Evolutionary conservation across 2,797 vertebrate genomes (phyloP).

Genomic region (Tauraco hartlaubi): DNA sequence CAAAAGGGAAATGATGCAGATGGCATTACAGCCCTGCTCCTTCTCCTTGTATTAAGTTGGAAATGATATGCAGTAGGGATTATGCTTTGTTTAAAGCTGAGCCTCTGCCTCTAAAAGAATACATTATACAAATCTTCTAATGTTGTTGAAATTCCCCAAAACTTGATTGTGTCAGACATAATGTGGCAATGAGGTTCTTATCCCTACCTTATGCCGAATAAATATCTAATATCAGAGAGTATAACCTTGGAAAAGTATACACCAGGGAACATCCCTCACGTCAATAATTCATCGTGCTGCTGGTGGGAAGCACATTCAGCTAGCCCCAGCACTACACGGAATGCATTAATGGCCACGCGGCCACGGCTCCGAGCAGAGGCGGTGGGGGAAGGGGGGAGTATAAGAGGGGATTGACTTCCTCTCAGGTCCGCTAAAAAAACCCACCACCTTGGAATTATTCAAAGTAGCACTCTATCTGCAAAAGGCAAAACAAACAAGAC

Average conservation of each 20-base stretch:
- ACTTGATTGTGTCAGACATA: conserved; percentile 74
- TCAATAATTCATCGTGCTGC: conserved; percentile 71
- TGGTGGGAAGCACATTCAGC: conserved; percentile 12
- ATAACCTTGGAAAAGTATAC: conserved; percentile 67
- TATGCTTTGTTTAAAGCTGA: conserved; percentile 80
- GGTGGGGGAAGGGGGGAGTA: neutral
- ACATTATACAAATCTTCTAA: conserved; percentile 78
- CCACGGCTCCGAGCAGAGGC: neutral
- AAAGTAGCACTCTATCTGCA: neutral
- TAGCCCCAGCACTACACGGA: neutral
- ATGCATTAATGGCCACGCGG: conserved; percentile 6
- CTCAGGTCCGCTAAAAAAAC: neutral
- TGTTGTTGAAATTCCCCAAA: conserved; percentile 77
- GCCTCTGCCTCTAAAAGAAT: conserved; percentile 78
- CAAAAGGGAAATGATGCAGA: conserved; percentile 69
- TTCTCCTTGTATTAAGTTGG: conserved; percentile 64
- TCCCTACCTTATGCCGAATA: conserved; percentile 64
- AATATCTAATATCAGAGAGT: conserved; percentile 68
- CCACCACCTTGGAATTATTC: neutral
- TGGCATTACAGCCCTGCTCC: conserved; percentile 45
- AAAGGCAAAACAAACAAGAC: neutral
- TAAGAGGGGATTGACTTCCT: neutral
- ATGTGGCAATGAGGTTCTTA: conserved; percentile 78
- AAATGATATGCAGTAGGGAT: conserved; percentile 80
- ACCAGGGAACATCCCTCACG: conserved; percentile 33